A percentile compares a stretch with the other conserved stretches of the same genome.
Conservation (phyloP, 1,140 invertebrate species). For the Antheraea pernyi region DNA sequence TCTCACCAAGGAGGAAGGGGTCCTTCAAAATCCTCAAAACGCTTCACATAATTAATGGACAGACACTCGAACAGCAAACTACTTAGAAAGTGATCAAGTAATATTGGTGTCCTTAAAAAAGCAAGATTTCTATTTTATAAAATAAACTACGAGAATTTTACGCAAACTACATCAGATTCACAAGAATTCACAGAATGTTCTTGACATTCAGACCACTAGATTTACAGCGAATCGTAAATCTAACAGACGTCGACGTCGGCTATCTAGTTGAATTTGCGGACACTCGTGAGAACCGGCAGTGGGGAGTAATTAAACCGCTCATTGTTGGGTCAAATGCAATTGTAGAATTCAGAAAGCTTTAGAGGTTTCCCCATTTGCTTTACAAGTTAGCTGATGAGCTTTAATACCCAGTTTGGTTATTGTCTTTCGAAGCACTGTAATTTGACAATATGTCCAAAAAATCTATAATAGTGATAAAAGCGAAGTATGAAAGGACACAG, state of each 20-base stretch:
- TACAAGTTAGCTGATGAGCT: neutral
- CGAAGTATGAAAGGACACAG: too few species aligned
- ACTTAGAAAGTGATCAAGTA: too few species aligned
- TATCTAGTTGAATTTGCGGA: slow-evolving; percentile 31
- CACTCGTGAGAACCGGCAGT: slow-evolving; percentile 20
- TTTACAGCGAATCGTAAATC: slow-evolving; percentile 38
- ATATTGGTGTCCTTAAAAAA: too few species aligned
- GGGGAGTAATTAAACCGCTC: slow-evolving; percentile 19
- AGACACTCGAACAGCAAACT: too few species aligned
- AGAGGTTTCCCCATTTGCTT: neutral
- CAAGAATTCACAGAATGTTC: neutral
- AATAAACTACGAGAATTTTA: neutral
- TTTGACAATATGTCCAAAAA: too few species aligned
- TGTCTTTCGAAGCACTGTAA: too few species aligned
- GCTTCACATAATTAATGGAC: too few species aligned
- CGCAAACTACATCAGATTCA: neutral
- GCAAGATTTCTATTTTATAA: neutral
- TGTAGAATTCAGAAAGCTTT: slow-evolving; percentile 14
- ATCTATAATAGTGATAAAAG: too few species aligned
- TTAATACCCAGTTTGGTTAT: too few species aligned
- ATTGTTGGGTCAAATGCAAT: slow-evolving; percentile 20
- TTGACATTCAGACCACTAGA: slow-evolving; percentile 17
- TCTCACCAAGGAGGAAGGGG: too few species aligned
- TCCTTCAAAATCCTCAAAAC: too few species aligned
- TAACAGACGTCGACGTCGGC: slow-evolving; percentile 21